Evolutionary conservation across 2,888 invertebrate species (phyloP).

Genomic region (Meandrusa payeni): DNA sequence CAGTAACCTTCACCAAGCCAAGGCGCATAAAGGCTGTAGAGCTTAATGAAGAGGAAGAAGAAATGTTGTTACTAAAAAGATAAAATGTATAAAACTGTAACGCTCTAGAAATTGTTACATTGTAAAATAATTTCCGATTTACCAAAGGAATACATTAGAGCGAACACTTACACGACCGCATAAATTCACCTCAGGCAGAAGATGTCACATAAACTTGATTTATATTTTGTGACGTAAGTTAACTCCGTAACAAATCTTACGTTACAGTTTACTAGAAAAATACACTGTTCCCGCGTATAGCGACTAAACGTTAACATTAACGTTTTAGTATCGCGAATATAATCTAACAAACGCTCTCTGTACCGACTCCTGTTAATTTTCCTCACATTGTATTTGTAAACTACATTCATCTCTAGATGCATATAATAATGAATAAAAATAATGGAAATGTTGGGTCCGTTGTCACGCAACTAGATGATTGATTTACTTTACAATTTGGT

Average conservation of each 20-base stretch:
- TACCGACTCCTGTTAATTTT: no score
- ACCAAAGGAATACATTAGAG: conserved; percentile 57
- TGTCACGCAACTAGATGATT: no score
- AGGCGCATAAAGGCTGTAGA: no score
- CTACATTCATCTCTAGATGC: no score
- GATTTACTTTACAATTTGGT: no score
- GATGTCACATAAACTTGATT: conserved; percentile 77
- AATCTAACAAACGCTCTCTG: no score
- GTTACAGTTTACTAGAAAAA: conserved; percentile 40
- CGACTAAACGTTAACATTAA: conserved; percentile 15
- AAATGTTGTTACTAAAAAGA: neutral
- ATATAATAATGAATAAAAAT: no score
- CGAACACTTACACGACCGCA: conserved; percentile 53
- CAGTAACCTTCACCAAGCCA: no score
- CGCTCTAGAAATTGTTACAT: conserved; percentile 33
- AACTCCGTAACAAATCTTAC: conserved; percentile 64
- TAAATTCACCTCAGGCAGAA: conserved; percentile 69
- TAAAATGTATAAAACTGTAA: conserved; percentile 22
- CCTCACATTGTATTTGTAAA: no score
- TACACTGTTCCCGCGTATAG: conserved; percentile 26
- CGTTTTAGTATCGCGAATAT: conserved; percentile 9
- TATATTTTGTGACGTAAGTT: conserved; percentile 64
- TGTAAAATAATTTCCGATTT: conserved; percentile 43
- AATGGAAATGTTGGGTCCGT: no score
- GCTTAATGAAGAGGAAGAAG: no score